Conservation (phyloP, 2,113 vertebrate species). For the Egretta garzetta region DNA sequence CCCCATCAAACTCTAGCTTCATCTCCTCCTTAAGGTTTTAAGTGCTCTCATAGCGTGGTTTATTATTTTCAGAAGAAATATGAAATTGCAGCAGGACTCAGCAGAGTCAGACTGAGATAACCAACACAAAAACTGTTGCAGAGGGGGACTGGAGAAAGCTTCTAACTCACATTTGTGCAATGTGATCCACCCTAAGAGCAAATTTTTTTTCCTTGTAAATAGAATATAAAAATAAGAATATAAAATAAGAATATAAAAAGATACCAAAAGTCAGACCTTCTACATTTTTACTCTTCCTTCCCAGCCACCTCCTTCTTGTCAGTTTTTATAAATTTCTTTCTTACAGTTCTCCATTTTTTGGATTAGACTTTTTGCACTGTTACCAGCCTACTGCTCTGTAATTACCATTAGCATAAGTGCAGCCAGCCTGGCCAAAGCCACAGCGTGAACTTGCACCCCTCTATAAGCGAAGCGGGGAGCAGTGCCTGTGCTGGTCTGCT, state of each 20-base stretch:
- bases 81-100: not conserved
- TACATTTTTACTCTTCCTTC: not conserved
- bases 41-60: not conserved
- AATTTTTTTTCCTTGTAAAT: not conserved
- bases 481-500: not conserved
- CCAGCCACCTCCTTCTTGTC: not conserved
- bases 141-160: not conserved
- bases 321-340: not conserved
- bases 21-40: not conserved
- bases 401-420: not conserved
- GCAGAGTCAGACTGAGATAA: not conserved
- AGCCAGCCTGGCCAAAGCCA: not conserved
- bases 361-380: not conserved
- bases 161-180: not conserved
- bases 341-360: not conserved
- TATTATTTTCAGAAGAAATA: not conserved
- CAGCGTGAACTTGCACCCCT: rapidly evolving
- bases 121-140: not conserved
- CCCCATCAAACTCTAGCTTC: not conserved
- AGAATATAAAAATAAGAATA: too few species aligned
- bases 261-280: not conserved
- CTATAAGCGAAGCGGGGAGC: rapidly evolving
- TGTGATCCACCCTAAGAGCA: not conserved
- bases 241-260: not conserved
- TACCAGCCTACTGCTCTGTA: not conserved